These are phyloP conservation scores for Venusia cambrica DNA, from an alignment of 2,888 invertebrate genomes.

Conservation along the genomic window DNA sequence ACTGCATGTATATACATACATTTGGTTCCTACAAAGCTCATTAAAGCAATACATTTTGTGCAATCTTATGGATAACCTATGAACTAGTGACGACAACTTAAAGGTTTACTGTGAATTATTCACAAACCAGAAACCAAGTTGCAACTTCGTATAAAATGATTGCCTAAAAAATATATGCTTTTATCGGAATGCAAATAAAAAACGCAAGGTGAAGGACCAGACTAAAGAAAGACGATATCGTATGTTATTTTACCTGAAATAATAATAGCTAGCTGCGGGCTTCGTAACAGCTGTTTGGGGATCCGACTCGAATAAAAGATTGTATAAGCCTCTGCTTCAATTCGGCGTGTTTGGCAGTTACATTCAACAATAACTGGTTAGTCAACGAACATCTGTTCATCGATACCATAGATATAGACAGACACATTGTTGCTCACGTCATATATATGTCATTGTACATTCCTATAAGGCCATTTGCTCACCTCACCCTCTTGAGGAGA, in stretches of 20 bases:
- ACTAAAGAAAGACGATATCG: slow-evolving; percentile 39
- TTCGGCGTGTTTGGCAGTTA: slow-evolving; percentile 42
- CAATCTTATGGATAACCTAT: slow-evolving; percentile 54
- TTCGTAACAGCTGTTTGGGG: slow-evolving; percentile 60
- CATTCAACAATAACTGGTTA: slow-evolving; percentile 16
- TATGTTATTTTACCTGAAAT: slow-evolving; percentile 61
- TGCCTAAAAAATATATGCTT: not conserved
- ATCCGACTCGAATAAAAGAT: slow-evolving; percentile 46
- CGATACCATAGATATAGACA: no score
- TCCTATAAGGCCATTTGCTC: no score
- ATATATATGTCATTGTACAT: no score
- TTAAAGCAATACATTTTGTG: slow-evolving; percentile 40
- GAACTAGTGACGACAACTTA: slow-evolving; percentile 42
- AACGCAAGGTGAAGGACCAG: no score
- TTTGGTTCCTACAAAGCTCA: no score
- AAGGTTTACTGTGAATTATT: slow-evolving; percentile 31
- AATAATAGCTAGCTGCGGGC: slow-evolving; percentile 49
- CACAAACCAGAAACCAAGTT: not conserved
- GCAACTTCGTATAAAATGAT: slow-evolving; percentile 1
- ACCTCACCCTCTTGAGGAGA: no score
- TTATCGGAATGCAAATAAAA: no score
- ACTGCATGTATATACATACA: slow-evolving; percentile 23
- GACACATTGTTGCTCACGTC: no score
- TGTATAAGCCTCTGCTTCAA: slow-evolving; percentile 41
- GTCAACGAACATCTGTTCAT: slow-evolving; percentile 18